Evolutionary conservation across 92 coral and sea anemone genomes (phyloP), one percentile per base, ranked within the genome.

Genomic region (Nematostella vectensis): DNA sequence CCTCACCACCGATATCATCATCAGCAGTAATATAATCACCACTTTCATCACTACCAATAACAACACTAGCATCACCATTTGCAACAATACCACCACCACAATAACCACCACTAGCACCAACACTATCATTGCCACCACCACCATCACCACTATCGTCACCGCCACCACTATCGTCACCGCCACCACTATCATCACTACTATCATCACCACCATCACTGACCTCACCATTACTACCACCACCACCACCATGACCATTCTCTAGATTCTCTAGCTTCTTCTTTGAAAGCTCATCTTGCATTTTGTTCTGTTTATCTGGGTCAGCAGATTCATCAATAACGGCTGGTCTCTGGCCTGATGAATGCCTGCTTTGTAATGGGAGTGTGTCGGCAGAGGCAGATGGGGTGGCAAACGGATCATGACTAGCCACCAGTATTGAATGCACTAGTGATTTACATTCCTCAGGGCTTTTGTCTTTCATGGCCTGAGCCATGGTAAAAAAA

Each of bases 391-490:
- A 22, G 12, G 51, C 51, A 45, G 51, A 45, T 10, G 51, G 17
- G 4, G 4, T 4, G 9, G 51, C 21, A 45, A 45, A 45, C 23
- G 51, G 51, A 4, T 45, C 17, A 6, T 8, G 4, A 22, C 23
- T 19, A 45, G 23, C 51, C 9, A 10, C 4, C 23, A 45, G 23
- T 4, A 45, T 17, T 17, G 51, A 45, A 4, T 45, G 11, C 11
- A 78, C 36, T 1, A 78, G 3, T 17, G 79, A 63, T 2, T 65
- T 45, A 18, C 22, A 47, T 1, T 78, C 70, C 18, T 58, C 74
- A 29, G 55, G 49, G 52, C 62, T 43, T 19, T 62, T 75, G 40
- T 62, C 69, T 50, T 78, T 47, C 75, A 78, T 59, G 2, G 67
- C 55, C 57, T 64, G 40, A 22, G 67, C 69, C 47, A 78, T 49